Conservation (phyloP, 2,888 invertebrate genomes). For the Drosophila percnosoma region DNA sequence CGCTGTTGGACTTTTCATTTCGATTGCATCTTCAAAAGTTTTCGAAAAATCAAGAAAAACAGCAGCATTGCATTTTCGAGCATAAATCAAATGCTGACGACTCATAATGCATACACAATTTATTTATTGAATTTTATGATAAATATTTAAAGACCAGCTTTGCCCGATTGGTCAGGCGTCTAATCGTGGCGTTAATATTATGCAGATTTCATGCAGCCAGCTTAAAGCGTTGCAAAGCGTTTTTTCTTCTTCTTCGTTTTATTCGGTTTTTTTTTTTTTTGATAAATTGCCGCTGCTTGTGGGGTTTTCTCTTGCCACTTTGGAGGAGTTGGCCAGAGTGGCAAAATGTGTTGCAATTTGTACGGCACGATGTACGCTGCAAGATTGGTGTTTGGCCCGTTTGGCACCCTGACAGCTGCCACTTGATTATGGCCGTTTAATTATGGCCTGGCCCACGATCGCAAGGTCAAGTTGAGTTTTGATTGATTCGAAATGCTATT, state of each 20-base stretch:
- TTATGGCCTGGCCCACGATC: conserved; percentile 50
- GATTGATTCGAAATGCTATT: conserved; percentile 74
- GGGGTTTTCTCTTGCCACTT: conserved; percentile 41
- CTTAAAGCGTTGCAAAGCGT: conserved; percentile 66
- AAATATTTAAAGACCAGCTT: conserved; percentile 32
- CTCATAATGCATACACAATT: conserved; percentile 64
- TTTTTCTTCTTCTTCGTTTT: conserved; percentile 33
- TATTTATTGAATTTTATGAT: conserved; percentile 67
- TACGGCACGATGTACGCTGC: conserved; percentile 18
- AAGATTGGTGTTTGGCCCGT: conserved; percentile 22
- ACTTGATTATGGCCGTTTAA: conserved; percentile 52
- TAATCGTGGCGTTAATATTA: conserved; percentile 69
- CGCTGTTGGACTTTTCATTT: conserved; percentile 47
- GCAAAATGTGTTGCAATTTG: conserved; percentile 61
- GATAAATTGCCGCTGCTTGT: conserved; percentile 65
- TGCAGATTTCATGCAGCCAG: conserved; percentile 71
- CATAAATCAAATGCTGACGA: conserved; percentile 71
- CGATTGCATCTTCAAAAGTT: conserved; percentile 59
- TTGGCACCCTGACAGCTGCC: conserved; percentile 51
- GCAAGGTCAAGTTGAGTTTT: conserved; percentile 74
- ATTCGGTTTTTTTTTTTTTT: conserved; percentile 24
- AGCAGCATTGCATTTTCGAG: conserved; percentile 56
- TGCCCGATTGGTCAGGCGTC: conserved; percentile 52
- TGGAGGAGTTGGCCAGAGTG: conserved; percentile 31
- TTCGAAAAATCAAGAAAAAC: conserved; percentile 12